Evolutionary conservation across 2,888 invertebrate species (phyloP), one percentile per base, ranked within the genome.

Genomic region (Cephus pulcher): DNA sequence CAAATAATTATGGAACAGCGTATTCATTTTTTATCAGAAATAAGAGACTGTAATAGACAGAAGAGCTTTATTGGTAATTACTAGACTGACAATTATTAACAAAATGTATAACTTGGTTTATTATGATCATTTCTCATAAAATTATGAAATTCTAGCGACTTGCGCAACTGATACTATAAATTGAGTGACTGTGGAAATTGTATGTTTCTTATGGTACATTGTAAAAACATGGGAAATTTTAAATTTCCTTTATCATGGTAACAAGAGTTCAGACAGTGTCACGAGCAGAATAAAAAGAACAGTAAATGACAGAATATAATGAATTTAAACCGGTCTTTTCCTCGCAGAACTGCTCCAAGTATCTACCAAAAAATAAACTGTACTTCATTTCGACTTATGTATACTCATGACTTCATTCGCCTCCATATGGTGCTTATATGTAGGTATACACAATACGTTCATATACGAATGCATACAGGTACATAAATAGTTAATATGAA

Each of bases 401-500:
- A 56, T 56, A 56, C 23, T 23, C 56, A 23, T 23, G 56, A 56
- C 56, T 56, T 23, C 9, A 23, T 56, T 56, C 56, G 56, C 23
- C 9, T 15, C 56, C 56, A 56, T 56, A 56, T 56, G 56, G 56
- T 23, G 56, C 23, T 56, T 23, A 56, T 56, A 56, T 56, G 9
- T 56, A 56, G 15, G 23, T 23, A 56, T 56, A 56, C 23, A 23
- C 40, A 56, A 56, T 56, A 56, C 6, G 40, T 56, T 1, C 6
- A 23, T 56, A 56, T 23, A 56, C 40, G 15, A 56, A 56, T 56
- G 23, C 40, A 56, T 56, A 56, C 23, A 56, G 9, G 71, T 71
- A 11, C 32, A 34, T 71, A 34, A 32, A 71, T 34, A 71, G 71
- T 32, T 71, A 69, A 76, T 80, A 78, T 78, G 80, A 82, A 82